Evolutionary conservation across 2,797 vertebrate genomes (phyloP), one percentile per base, ranked within the genome.

Genomic region (Zalophus californianus): DNA sequence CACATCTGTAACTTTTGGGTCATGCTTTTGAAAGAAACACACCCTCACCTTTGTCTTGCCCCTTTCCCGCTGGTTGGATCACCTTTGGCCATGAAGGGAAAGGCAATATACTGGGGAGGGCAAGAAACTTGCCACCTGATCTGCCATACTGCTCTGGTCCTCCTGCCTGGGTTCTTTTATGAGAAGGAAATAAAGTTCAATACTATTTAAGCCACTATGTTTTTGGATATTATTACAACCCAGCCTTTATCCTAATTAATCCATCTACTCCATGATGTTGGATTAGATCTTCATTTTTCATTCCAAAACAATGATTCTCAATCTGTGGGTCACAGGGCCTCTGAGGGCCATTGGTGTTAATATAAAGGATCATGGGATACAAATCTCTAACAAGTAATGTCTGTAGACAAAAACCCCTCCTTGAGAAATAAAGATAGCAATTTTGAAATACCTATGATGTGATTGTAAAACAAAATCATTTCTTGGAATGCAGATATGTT

Each of bases 231-330:
- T 52, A 91, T 48, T 90, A n/a, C 27, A 44, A 54, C 15, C n/a
- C 32, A 96, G 25, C 1, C 1, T 88, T 95, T 92, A 35, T 54
- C 48, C 72, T 94, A 66, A 75, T 77, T 16, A 60, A 90, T 84
- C 38, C 8, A 66, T 48, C 58, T 95, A 9, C 21, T n/a, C 35
- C 27, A 12, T 66, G n/a, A 66, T 62, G 1, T 92, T 84, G 25
- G 2, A 25, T 90, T 86, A 64, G 72, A 66, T 68, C 41, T 73
- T 58, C n/a, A 44, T 91, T 66, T 93, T 41, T 77, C 27, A 52
- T 82, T 58, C 29, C 75, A 54, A 93, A 86, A 72, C 25, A 90
- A 23, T 38, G 38, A 80, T 90, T 96, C 44, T 96, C 20, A 48
- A n/a, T 90, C 58, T 60, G 23, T 62, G 78, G 52, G 70, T 77